phyloP scores from a whole-genome alignment of 64 coral and sea anemone species.

The Actinia tenebrosa region DNA sequence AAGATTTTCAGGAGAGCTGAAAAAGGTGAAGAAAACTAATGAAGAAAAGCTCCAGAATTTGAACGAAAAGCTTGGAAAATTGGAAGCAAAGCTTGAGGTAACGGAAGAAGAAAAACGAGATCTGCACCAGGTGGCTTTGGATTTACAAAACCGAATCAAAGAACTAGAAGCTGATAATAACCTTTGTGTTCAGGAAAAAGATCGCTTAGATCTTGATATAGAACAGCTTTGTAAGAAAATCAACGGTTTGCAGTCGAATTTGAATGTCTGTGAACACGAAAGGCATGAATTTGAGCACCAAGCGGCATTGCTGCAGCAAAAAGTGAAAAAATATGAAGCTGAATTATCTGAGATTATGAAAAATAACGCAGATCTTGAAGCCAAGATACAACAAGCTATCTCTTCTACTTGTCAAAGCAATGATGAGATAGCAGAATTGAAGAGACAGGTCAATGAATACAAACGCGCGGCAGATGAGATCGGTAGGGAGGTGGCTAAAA shows the following conservation, averaged over 20 bases:
- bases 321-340: conserved; percentile 10
- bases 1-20: conserved; percentile 40
- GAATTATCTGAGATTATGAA: neutral
- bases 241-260: conserved; percentile 43
- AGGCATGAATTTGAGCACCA: conserved; percentile 63
- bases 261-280: conserved; percentile 59
- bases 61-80: conserved; percentile 46
- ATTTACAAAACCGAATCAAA: conserved; percentile 29
- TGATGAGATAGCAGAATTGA: conserved; percentile 28
- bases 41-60: conserved; percentile 41
- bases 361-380: neutral
- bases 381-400: neutral
- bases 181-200: conserved; percentile 45
- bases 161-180: conserved; percentile 56
- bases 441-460: conserved; percentile 32
- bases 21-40: conserved; percentile 32
- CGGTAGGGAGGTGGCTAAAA: conserved; percentile 34
- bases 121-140: conserved; percentile 50
- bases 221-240: conserved; percentile 41
- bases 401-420: neutral
- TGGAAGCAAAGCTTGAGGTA: conserved; percentile 69
- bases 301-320: conserved; percentile 1
- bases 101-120: conserved; percentile 59
- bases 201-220: conserved; percentile 38
- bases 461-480: conserved; percentile 32